Evolutionary conservation across 1,140 invertebrate genomes (phyloP), one percentile per base, ranked within the genome.

Genomic region (Trichoplusia ni): DNA sequence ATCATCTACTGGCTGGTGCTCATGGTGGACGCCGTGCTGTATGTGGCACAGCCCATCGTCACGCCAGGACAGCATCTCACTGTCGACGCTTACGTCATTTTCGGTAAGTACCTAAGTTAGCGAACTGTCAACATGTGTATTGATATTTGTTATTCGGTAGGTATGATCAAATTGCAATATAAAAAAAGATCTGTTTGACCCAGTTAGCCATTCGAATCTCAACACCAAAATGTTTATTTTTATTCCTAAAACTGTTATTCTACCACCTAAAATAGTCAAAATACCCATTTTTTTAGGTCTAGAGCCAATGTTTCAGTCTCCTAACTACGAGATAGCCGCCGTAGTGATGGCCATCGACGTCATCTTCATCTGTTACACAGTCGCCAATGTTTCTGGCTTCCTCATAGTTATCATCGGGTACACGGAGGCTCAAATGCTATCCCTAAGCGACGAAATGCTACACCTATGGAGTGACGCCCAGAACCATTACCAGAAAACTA

Each of bases 351-450:
- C 9, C 2, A 14, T 19, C 1, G 2, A 1, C 1, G 38, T 58
- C 0, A 2, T 44, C 2, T 58, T 44, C n/a, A 59, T 60, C 1
- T 64, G 67, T 4, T 75, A 59, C 23, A 27, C 40, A 0, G 40
- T 65, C 8, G 58, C 70, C n/a, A 73, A 64, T 40, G 49, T 76
- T 13, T 61, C 66, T 16, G 64, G 47, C 0, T 69, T 77, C 9
- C 16, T 73, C 4, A 65, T 81, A n/a, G 35, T 81, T 8, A 49
- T 74, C 6, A 47, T 62, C 7, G 80, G 80, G 1, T 81, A 82
- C 27, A 67, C 53, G n/a, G 78, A 82, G 67, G 64, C 77, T 3
- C 78, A 77, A 47, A 73, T 81, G 64, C 25, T 71, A 2, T 54
- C 77, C 1, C 51, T 78, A 0, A 71, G 69, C 2, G 60, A 69